Percentiles rank a stretch among this genome's conserved stretches.
Evolutionary conservation across 2,888 invertebrate genomes (phyloP).

Genomic region (Tupiocoris notatus): DNA sequence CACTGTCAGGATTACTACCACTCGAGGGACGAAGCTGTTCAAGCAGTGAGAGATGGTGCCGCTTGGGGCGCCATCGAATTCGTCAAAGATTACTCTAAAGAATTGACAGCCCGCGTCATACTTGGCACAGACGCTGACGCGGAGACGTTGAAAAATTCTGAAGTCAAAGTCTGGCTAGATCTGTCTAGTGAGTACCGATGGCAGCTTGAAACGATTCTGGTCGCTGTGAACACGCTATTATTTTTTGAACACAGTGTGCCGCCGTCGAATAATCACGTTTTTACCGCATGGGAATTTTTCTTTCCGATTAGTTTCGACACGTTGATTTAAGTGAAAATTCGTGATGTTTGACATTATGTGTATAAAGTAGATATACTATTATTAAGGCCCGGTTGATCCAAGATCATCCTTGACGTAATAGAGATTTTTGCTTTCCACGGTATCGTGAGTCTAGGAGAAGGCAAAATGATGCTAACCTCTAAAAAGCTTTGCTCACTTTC

Average conservation of each 20-base stretch:
- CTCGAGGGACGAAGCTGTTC: constrained; percentile 59
- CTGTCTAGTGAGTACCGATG: constrained; percentile 47
- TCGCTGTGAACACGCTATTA: background rate
- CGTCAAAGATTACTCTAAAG: constrained; percentile 69
- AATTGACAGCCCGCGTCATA: constrained; percentile 63
- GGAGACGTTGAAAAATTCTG: constrained; percentile 45
- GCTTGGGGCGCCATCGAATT: constrained; percentile 76
- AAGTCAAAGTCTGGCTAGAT: constrained; percentile 48
- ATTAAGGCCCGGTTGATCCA: too few relatives aligned
- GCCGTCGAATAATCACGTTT: constrained; percentile 3
- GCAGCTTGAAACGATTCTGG: too few relatives aligned
- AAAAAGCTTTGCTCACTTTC: too few relatives aligned
- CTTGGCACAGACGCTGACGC: constrained; percentile 52
- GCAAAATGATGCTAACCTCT: too few relatives aligned
- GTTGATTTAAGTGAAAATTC: too few relatives aligned
- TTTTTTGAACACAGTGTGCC: background rate
- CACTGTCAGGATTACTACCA: constrained; percentile 45
- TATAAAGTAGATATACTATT: too few relatives aligned
- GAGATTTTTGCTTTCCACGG: too few relatives aligned
- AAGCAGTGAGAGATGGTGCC: constrained; percentile 66
- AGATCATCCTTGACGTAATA: too few relatives aligned
- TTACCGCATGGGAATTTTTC: too few relatives aligned
- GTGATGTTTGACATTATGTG: too few relatives aligned
- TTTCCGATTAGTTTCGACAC: too few relatives aligned
- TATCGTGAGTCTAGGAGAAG: too few relatives aligned